These are phyloP conservation scores for Carduelis carduelis DNA, from an alignment of 2,797 vertebrate genomes.

Conservation along the genomic window DNA sequence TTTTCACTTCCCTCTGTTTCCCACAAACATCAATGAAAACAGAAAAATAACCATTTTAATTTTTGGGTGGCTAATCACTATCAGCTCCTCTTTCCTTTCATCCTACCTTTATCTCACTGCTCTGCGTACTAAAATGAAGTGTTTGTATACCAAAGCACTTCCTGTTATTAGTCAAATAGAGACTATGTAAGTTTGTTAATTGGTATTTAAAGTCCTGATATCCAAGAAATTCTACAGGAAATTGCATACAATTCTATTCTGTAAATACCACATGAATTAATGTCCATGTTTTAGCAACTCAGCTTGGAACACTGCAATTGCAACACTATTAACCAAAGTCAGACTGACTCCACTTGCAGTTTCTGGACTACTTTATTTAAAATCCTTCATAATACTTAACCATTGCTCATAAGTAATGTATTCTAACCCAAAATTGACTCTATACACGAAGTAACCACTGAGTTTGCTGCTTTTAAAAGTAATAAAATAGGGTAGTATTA, in stretches of 20 bases:
- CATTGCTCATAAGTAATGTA: not conserved
- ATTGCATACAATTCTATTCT: not conserved
- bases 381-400: not conserved
- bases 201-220: not conserved
- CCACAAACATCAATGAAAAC: not conserved
- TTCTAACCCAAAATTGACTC: not conserved
- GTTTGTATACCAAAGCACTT: not conserved
- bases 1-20: not conserved
- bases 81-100: not conserved
- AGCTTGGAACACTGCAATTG: not conserved
- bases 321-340: not conserved
- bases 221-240: not conserved
- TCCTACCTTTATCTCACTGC: not conserved
- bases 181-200: rapidly evolving
- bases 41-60: not conserved
- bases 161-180: not conserved
- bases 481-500: not conserved
- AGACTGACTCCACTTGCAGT: not conserved
- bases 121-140: not conserved
- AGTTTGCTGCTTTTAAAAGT: not conserved
- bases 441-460: not conserved
- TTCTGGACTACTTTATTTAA: not conserved
- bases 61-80: not conserved
- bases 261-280: not conserved
- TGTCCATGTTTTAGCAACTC: not conserved